Evolutionary conservation across 1,140 invertebrate genomes (phyloP).

Genomic region (Pentalonia nigronervosa): DNA sequence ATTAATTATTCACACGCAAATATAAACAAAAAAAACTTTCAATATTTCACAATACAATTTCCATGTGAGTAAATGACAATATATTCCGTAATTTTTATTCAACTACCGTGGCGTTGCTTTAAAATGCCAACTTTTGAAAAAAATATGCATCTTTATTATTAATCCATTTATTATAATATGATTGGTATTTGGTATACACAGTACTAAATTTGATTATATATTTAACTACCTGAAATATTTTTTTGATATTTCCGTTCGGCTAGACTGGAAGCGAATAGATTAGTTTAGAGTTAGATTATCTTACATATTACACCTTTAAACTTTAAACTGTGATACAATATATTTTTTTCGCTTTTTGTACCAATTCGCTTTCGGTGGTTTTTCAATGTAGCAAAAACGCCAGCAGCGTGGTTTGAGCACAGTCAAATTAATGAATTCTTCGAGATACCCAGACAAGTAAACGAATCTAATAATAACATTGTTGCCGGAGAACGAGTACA

Average conservation of each 20-base stretch:
- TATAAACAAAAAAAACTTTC: not conserved
- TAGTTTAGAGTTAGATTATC: not conserved
- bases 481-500: not conserved
- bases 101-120: not conserved
- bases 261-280: not conserved
- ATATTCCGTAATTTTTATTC: not conserved
- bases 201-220: not conserved
- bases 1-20: not conserved
- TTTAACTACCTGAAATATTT: not conserved
- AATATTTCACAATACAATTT: not conserved
- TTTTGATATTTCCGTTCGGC: not conserved
- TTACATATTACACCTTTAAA: not conserved
- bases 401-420: not conserved
- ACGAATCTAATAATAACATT: not conserved
- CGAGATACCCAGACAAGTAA: not conserved
- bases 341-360: not conserved
- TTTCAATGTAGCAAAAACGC: not conserved
- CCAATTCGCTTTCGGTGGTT: not conserved
- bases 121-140: not conserved
- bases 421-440: not conserved
- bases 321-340: not conserved
- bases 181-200: not conserved
- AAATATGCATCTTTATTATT: not conserved
- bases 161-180: not conserved
- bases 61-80: not conserved